These are phyloP conservation scores for Pipra filicauda DNA, from an alignment of 2,113 vertebrate species.

Conservation along the genomic window DNA sequence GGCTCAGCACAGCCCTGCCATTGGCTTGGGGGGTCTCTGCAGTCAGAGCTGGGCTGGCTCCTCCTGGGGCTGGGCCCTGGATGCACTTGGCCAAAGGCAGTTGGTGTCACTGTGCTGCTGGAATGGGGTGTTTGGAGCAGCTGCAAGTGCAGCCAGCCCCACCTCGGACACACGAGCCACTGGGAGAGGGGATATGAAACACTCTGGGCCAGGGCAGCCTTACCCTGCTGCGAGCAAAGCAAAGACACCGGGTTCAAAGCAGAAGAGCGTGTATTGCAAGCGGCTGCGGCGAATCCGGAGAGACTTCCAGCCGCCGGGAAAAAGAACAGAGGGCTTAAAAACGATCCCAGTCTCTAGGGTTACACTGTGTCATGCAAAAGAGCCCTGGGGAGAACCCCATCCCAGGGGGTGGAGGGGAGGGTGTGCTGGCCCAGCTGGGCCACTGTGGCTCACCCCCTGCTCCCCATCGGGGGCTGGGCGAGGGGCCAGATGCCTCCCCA, in stretches of 20 bases:
- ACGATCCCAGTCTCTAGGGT: conserved; percentile 53
- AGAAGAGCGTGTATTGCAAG: conserved; percentile 68
- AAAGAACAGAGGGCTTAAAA: conserved; percentile 61
- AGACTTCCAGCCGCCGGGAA: conserved; percentile 40
- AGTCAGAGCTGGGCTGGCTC: background rate
- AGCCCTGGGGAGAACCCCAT: background rate
- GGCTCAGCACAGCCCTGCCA: background rate
- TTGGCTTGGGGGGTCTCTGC: too few species aligned
- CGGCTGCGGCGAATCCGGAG: background rate
- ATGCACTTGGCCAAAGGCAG: background rate
- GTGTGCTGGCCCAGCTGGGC: background rate
- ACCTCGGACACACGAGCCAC: background rate
- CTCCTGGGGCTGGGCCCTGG: background rate
- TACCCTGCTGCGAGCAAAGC: conserved; percentile 26
- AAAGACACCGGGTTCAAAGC: conserved; percentile 52
- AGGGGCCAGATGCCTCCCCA: background rate
- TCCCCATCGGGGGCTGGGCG: rapidly evolving
- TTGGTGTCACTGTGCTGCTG: background rate
- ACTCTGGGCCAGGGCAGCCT: background rate
- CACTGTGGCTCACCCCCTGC: background rate
- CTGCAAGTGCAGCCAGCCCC: background rate
- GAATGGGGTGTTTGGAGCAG: background rate
- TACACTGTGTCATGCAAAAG: conserved; percentile 66
- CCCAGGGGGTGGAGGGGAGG: background rate
- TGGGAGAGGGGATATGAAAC: background rate